phyloP scores from a whole-genome alignment of 2,888 invertebrate species.

The Ceraclea dissimilis region DNA sequence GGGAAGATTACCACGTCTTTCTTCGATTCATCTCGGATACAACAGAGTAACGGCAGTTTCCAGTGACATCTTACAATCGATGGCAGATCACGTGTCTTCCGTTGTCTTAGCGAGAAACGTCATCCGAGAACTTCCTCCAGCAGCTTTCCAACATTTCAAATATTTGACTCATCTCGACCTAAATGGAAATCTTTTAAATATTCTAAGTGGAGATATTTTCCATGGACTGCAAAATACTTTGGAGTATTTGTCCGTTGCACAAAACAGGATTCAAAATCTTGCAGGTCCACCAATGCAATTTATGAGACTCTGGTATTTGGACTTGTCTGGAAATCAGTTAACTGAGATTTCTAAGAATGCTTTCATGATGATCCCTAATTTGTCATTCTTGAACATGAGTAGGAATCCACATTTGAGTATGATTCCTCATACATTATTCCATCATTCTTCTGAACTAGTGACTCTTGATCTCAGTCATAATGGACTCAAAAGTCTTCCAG shows the following conservation, averaged over 20 bases:
- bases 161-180: conserved; percentile 65
- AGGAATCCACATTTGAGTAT: conserved; percentile 61
- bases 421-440: conserved; percentile 59
- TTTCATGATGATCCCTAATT: conserved; percentile 57
- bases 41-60: conserved; percentile 83
- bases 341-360: conserved; percentile 62
- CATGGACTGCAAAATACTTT: conserved; percentile 67
- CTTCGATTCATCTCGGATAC: conserved; percentile 70
- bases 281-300: conserved; percentile 57
- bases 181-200: conserved; percentile 69
- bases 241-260: conserved; percentile 61
- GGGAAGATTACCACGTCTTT: conserved; percentile 66
- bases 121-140: conserved; percentile 75
- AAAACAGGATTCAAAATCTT: conserved; percentile 64
- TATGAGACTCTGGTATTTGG: conserved; percentile 58
- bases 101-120: conserved; percentile 77
- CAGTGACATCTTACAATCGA: conserved; percentile 65
- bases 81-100: conserved; percentile 63
- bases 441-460: conserved; percentile 60
- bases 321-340: conserved; percentile 72
- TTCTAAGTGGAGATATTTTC: conserved; percentile 66
- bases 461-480: conserved; percentile 68
- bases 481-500: conserved; percentile 64
- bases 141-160: conserved; percentile 72
- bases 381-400: conserved; percentile 69